These are phyloP conservation scores for Chaetodon trifascialis DNA, from an alignment of 2,113 vertebrate genomes.

Conservation along the genomic window DNA sequence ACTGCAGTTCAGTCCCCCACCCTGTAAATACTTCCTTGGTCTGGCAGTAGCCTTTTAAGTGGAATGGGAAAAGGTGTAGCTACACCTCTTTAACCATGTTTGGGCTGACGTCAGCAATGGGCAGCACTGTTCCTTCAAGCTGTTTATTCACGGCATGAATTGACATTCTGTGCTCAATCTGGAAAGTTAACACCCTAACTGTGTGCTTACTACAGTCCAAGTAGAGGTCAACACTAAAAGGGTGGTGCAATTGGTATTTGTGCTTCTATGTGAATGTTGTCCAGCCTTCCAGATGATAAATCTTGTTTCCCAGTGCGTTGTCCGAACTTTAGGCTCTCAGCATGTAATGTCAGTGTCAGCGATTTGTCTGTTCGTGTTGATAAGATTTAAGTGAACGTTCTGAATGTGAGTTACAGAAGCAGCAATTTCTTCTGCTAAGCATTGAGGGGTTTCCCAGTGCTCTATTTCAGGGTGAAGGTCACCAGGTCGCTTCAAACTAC, in stretches of 20 bases:
- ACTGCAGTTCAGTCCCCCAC: slow-evolving; percentile 55
- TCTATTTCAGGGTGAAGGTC: slow-evolving; percentile 2
- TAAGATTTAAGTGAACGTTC: not conserved
- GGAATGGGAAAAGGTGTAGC: slow-evolving; percentile 66
- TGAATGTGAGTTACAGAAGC: not conserved
- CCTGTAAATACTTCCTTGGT: slow-evolving; percentile 76
- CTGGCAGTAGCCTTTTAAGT: slow-evolving; percentile 68
- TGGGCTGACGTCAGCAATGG: slow-evolving; percentile 59
- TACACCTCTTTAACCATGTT: slow-evolving; percentile 62
- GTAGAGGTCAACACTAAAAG: slow-evolving; percentile 7
- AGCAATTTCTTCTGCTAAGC: not conserved
- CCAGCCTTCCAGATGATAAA: not conserved
- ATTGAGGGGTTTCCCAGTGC: not conserved
- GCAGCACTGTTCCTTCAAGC: slow-evolving; percentile 50
- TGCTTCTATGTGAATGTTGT: not conserved
- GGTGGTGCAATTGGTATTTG: not conserved
- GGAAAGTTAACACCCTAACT: slow-evolving; percentile 57
- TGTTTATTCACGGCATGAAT: slow-evolving; percentile 75
- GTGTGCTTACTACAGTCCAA: slow-evolving; percentile 15
- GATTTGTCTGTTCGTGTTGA: not conserved
- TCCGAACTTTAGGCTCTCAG: not conserved
- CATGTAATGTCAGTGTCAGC: not conserved
- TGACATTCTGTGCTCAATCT: slow-evolving; percentile 65
- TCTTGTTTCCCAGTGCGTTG: not conserved
- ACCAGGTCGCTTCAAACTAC: slow-evolving; percentile 15